Evolutionary conservation across 2,113 vertebrate genomes (phyloP), one percentile per base, ranked within the genome.

Genomic region (Marcusenius ussheri): DNA sequence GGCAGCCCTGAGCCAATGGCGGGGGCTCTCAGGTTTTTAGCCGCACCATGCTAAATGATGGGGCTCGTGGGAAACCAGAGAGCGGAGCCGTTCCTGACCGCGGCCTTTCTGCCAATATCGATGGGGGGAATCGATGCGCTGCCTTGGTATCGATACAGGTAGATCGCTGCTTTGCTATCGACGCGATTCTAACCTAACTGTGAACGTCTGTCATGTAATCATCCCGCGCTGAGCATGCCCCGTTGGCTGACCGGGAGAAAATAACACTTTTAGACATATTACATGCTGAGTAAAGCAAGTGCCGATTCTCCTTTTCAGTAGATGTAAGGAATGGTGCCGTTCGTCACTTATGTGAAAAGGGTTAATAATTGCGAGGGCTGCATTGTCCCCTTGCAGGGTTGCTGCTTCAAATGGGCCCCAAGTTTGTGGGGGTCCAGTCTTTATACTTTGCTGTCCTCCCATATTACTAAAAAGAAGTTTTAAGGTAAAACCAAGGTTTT

Each of bases 91-190:
- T 80, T 80, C 74, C 74, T 19, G 74, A 80, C 74, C 74, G 35
- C 74, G 6, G 74, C 31, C 35, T 42, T 80, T 80, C 83, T 27
- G 83, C 10, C 9, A 86, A 50, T 86, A 86, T 86, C 47, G 83
- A 86, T 31, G 45, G 83, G 10, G 83, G 2, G 83, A 24, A 86
- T 86, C 83, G 45, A 86, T 86, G 24, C 1, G 45, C 83, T 49
- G 83, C 45, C 45, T 86, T 86, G 24, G 83, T 86, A 86, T 86
- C 19, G 47, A 86, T 86, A 86, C 83, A 49, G 83, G 45, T 47
- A 47, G 45, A 86, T 50, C n/a, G 83, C 21, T 50, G 21, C 45
- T 47, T 86, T 49, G 17, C 21, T 47, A 47, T 86, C 83, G 47
- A 50, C n/a, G 74, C 5, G 35, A 80, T 80, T 39, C 74, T 42